Evolutionary conservation across 2,888 invertebrate species (phyloP).

Genomic region (Xanthia icteritia): DNA sequence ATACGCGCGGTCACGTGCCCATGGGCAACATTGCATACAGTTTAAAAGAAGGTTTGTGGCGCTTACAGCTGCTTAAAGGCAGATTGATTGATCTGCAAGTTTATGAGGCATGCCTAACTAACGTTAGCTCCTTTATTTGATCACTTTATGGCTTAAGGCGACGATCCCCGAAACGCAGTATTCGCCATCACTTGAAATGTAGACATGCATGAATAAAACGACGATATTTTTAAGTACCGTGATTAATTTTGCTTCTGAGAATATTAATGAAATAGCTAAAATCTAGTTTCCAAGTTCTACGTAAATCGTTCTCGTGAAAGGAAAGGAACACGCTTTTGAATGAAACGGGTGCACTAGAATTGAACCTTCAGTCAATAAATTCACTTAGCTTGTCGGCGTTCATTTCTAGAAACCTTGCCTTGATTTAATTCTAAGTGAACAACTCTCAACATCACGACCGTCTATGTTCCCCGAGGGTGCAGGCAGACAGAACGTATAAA

Average conservation of each 20-base stretch:
- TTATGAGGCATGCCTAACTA: background rate
- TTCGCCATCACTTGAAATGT: background rate
- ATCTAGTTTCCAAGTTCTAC: conserved; percentile 9
- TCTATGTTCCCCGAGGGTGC: background rate
- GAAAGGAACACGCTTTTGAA: conserved; percentile 28
- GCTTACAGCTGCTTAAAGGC: background rate
- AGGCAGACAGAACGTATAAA: too few relatives aligned
- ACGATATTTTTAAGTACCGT: background rate
- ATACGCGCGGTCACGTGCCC: too few relatives aligned
- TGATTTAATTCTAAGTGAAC: background rate
- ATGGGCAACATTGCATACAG: background rate
- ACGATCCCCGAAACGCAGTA: background rate
- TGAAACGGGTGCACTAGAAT: conserved; percentile 2
- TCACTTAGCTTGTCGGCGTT: conserved; percentile 29
- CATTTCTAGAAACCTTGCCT: conserved; percentile 12
- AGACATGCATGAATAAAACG: conserved; percentile 2
- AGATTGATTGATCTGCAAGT: background rate
- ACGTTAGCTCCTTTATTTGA: background rate
- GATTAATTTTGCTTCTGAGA: conserved; percentile 4
- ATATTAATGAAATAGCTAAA: background rate
- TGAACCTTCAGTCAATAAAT: conserved; percentile 42
- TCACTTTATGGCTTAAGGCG: background rate
- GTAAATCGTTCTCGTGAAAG: conserved; percentile 18
- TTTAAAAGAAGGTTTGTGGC: conserved; percentile 1
- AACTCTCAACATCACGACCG: background rate